Conservation (phyloP, 2,797 vertebrate species). For the Clarias pachynema region DNA sequence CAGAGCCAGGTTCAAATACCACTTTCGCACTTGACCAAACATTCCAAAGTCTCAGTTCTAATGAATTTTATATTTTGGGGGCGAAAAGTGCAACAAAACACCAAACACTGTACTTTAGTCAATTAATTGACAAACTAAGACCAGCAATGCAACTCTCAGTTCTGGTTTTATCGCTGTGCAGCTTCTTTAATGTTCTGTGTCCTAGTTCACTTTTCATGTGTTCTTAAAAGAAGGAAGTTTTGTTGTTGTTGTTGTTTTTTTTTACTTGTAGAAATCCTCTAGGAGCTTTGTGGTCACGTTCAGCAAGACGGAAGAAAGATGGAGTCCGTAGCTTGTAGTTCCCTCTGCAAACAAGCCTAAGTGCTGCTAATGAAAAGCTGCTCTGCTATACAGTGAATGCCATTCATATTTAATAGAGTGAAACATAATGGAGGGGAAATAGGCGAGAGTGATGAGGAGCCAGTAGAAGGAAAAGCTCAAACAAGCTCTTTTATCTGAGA, state of each 20-base stretch:
- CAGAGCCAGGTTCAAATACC: not conserved
- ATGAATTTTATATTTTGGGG: not conserved
- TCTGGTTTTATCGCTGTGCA: not conserved
- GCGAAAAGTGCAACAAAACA: not conserved
- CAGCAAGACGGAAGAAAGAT: slow-evolving; percentile 15
- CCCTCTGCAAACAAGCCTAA: slow-evolving; percentile 33
- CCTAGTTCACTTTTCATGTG: not conserved
- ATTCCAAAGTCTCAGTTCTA: not conserved
- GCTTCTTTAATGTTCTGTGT: not conserved
- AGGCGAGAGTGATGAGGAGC: slow-evolving; percentile 31
- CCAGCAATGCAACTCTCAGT: not conserved
- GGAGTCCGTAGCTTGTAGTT: slow-evolving; percentile 16
- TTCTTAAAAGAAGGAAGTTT: not conserved
- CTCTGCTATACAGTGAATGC: slow-evolving; percentile 31
- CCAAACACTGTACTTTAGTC: not conserved
- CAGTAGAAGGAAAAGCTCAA: slow-evolving; percentile 22
- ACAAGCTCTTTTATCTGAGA: slow-evolving; percentile 31
- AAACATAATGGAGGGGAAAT: slow-evolving; percentile 24
- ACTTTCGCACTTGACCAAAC: slow-evolving; percentile 6
- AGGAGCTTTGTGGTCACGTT: slow-evolving; percentile 19
- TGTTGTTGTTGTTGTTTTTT: not conserved
- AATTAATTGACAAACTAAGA: not conserved
- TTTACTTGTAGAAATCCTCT: slow-evolving; percentile 13
- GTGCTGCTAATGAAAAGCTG: slow-evolving; percentile 49
- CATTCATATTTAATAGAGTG: slow-evolving; percentile 52